These are phyloP conservation scores for Euura saliciscinereae DNA, from an alignment of 1,140 invertebrate genomes.

Conservation along the genomic window DNA sequence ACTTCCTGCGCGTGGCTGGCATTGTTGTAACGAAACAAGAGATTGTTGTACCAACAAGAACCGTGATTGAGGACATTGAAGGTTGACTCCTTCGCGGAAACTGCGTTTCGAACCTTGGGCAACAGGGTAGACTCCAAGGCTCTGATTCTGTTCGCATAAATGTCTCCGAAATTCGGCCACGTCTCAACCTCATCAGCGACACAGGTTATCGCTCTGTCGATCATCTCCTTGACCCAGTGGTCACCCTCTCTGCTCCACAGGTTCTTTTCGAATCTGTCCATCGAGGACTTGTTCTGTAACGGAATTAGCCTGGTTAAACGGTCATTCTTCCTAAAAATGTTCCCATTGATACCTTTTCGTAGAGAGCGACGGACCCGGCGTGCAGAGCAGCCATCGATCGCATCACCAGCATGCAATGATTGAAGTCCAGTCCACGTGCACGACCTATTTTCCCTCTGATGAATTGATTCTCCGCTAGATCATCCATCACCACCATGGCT, in stretches of 20 bases:
- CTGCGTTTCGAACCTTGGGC: neutral
- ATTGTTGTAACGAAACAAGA: slow-evolving; percentile 31
- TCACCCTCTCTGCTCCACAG: neutral
- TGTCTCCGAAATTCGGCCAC: slow-evolving; percentile 3
- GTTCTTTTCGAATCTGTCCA: neutral
- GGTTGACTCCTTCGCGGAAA: neutral
- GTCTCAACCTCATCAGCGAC: slow-evolving; percentile 2
- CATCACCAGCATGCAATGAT: slow-evolving; percentile 12
- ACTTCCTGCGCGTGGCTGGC: neutral
- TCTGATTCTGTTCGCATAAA: neutral
- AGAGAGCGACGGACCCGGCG: neutral
- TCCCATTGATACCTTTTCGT: slow-evolving; percentile 7
- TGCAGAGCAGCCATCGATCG: neutral
- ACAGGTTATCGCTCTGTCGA: neutral
- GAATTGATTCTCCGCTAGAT: neutral
- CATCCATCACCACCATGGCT: neutral
- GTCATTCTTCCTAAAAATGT: neutral
- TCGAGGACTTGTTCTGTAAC: neutral
- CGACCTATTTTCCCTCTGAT: neutral
- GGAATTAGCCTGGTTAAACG: no score
- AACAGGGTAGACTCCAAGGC: neutral
- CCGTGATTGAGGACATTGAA: slow-evolving; percentile 35
- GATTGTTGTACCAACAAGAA: slow-evolving; percentile 41
- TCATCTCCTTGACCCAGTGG: neutral
- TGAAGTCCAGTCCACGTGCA: slow-evolving; percentile 3